Conservation (phyloP, 2,113 vertebrate species). For the Platichthys flesus region DNA sequence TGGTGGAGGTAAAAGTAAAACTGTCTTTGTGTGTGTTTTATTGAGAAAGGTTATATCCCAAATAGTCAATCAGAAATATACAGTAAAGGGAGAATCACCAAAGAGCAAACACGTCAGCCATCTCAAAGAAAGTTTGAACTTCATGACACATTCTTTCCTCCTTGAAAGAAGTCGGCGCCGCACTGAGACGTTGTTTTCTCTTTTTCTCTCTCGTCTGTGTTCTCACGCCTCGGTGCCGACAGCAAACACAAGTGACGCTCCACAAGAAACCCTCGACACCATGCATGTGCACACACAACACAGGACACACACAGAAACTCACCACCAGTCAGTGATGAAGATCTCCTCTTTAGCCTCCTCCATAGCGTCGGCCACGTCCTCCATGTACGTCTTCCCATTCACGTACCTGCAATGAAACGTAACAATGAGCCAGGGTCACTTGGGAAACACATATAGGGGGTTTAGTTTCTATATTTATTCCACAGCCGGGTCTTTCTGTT, state of each 20-base stretch:
- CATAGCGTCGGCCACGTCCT: constrained; percentile 94
- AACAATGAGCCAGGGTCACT: neutral
- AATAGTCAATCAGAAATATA: too few relatives aligned
- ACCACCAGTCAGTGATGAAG: constrained; percentile 99
- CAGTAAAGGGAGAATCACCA: too few relatives aligned
- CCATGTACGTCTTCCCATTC: constrained; percentile 95
- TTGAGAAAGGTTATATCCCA: too few relatives aligned
- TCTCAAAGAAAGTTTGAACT: too few relatives aligned
- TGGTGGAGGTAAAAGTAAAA: too few relatives aligned
- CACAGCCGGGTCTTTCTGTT: too few relatives aligned
- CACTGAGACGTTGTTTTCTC: neutral
- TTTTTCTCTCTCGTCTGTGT: neutral
- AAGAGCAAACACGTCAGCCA: too few relatives aligned
- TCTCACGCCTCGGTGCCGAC: neutral
- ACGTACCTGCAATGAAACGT: constrained; percentile 88
- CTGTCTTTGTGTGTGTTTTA: too few relatives aligned
- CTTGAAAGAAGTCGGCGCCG: neutral
- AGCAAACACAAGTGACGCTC: neutral
- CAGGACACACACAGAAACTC: constrained; percentile 57
- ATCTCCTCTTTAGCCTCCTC: constrained; percentile 96
- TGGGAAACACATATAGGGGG: neutral
- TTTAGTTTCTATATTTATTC: too few relatives aligned
- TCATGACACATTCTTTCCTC: too few relatives aligned
- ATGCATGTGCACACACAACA: neutral
- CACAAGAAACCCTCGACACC: neutral